A percentile compares a stretch with the other conserved stretches of the same genome.
Evolutionary conservation across 2,888 invertebrate species (phyloP).

Genomic region (Brachypalpus laphriformis): DNA sequence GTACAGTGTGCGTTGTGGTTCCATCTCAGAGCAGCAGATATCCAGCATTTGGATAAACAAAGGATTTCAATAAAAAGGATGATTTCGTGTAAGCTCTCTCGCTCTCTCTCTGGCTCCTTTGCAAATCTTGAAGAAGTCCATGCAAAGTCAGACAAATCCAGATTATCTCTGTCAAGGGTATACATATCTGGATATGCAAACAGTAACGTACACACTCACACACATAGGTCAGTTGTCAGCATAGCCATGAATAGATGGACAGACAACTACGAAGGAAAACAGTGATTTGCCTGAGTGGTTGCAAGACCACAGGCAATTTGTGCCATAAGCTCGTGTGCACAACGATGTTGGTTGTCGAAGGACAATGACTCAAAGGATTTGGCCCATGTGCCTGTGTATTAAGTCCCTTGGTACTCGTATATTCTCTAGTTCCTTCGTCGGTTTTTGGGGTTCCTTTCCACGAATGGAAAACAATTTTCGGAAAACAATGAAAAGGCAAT

Average conservation of each 20-base stretch:
- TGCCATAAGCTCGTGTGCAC: constrained; percentile 46
- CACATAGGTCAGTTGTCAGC: background rate
- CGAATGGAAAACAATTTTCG: constrained; percentile 47
- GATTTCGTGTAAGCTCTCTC: constrained; percentile 16
- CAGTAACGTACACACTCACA: background rate
- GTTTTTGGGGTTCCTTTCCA: constrained; percentile 27
- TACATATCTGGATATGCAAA: constrained; percentile 33
- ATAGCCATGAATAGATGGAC: background rate
- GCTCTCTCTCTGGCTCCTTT: background rate
- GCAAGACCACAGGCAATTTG: constrained; percentile 64
- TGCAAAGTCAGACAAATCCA: constrained; percentile 61
- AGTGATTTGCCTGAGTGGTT: constrained; percentile 63
- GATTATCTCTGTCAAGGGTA: constrained; percentile 55
- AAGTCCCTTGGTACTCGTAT: background rate
- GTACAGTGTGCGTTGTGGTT: background rate
- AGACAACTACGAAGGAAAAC: constrained; percentile 15
- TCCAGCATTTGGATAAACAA: constrained; percentile 44
- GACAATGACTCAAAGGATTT: constrained; percentile 67
- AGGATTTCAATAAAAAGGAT: constrained; percentile 56
- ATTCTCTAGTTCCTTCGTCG: background rate
- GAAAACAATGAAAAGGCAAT: constrained; percentile 71
- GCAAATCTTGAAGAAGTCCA: constrained; percentile 52
- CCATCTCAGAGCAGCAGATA: background rate
- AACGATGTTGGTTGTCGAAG: constrained; percentile 48
- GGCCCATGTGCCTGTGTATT: background rate